Evolutionary conservation across 2,113 vertebrate genomes (phyloP).

Genomic region (Pleuronectes platessa): DNA sequence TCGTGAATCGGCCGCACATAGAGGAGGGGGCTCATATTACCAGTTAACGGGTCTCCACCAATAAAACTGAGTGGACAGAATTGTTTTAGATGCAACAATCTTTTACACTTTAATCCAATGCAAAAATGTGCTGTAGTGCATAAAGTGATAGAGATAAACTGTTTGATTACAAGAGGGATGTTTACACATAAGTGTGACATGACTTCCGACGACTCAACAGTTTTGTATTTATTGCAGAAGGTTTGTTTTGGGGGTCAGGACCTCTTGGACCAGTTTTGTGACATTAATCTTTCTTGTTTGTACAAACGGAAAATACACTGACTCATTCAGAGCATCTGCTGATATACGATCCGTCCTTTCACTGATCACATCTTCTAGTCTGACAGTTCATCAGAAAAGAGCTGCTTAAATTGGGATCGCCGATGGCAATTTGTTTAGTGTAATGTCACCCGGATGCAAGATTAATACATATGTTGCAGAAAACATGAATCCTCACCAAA

Average conservation of each 20-base stretch:
- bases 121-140: conserved; percentile 28
- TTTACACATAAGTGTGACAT: background rate
- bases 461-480: no score
- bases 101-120: background rate
- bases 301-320: conserved; percentile 26
- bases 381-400: conserved; percentile 11
- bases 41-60: conserved; percentile 52
- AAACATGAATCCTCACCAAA: no score
- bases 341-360: conserved; percentile 19
- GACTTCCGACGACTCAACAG: background rate
- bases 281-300: conserved; percentile 39
- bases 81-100: conserved; percentile 33
- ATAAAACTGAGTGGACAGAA: conserved; percentile 35
- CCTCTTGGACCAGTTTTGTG: conserved; percentile 21
- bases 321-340: conserved; percentile 29
- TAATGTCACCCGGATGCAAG: no score
- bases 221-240: conserved; percentile 25
- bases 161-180: background rate
- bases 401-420: background rate
- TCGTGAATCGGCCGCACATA: conserved; percentile 53
- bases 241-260: conserved; percentile 45
- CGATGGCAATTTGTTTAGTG: no score
- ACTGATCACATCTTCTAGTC: background rate
- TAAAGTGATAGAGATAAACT: conserved; percentile 18
- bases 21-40: conserved; percentile 50